A percentile compares a stretch with the other conserved stretches of the same genome.
phyloP scores from a whole-genome alignment of 2,113 vertebrate species.

The Accipiter cooperii region DNA sequence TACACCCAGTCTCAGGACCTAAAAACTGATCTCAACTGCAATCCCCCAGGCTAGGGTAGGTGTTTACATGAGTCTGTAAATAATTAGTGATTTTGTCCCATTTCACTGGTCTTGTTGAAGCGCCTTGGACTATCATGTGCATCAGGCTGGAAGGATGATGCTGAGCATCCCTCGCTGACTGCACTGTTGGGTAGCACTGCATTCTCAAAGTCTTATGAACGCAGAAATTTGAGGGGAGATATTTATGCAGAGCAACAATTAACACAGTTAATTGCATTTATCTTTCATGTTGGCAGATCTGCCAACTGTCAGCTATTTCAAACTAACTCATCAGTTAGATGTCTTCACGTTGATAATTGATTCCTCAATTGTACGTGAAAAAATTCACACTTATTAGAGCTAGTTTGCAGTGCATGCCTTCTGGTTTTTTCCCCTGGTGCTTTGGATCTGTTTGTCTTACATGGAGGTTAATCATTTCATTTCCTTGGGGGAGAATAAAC shows the following conservation, averaged over 20 bases:
- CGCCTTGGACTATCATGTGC: rapidly evolving
- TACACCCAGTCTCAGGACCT: neutral
- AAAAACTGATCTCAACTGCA: neutral
- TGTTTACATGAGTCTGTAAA: neutral
- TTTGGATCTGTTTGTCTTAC: slow-evolving; percentile 28
- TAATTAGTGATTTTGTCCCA: neutral
- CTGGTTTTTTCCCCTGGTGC: neutral
- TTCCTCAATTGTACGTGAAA: slow-evolving; percentile 32
- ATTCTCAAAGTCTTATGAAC: neutral
- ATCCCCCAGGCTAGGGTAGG: neutral
- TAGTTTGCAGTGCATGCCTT: neutral
- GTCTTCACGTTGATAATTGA: slow-evolving; percentile 35
- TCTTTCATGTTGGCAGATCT: slow-evolving; percentile 42
- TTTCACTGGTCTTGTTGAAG: neutral
- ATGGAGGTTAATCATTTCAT: slow-evolving; percentile 37
- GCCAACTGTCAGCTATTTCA: slow-evolving; percentile 38
- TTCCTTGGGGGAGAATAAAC: slow-evolving; percentile 41
- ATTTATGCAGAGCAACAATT: neutral
- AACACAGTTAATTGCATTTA: slow-evolving; percentile 43
- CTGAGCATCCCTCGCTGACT: neutral
- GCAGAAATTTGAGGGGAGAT: neutral
- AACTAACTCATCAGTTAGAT: slow-evolving; percentile 2
- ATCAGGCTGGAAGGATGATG: neutral
- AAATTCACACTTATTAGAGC: slow-evolving; percentile 20
- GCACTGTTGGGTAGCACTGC: neutral